Conservation (phyloP, 1,140 invertebrate species). For the Penaeus indicus region DNA sequence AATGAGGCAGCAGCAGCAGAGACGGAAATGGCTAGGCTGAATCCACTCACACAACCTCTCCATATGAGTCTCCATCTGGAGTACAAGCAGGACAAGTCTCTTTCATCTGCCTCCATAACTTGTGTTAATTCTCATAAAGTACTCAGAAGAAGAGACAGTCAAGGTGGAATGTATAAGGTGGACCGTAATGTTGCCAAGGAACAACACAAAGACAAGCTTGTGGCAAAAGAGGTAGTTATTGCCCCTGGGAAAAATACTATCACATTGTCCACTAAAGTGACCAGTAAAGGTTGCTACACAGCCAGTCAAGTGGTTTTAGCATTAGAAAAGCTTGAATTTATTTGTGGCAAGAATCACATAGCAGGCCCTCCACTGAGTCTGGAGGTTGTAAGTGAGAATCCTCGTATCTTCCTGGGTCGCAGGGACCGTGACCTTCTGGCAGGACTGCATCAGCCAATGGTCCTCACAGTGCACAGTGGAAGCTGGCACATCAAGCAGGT, state of each 20-base stretch:
- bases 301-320: constrained; percentile 70
- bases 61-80: constrained; percentile 80
- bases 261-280: constrained; percentile 75
- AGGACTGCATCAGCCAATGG: constrained; percentile 72
- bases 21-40: constrained; percentile 23
- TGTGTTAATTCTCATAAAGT: constrained; percentile 69
- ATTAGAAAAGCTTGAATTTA: constrained; percentile 75
- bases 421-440: constrained; percentile 74
- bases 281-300: constrained; percentile 70
- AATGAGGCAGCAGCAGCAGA: constrained; percentile 24
- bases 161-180: constrained; percentile 68
- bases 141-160: constrained; percentile 68
- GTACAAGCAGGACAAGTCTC: constrained; percentile 83
- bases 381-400: constrained; percentile 74
- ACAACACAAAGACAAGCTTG: constrained; percentile 39
- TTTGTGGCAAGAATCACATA: constrained; percentile 74
- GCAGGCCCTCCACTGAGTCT: constrained; percentile 70
- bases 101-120: constrained; percentile 69
- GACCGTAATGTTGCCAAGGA: constrained; percentile 64
- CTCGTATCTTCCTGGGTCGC: constrained; percentile 72
- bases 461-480: constrained; percentile 72
- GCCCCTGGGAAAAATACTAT: constrained; percentile 82
- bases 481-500: constrained; percentile 70
- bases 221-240: constrained; percentile 74
- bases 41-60: constrained; percentile 70